Evolutionary conservation across 2,888 invertebrate species (phyloP), one percentile per base, ranked within the genome.

Genomic region (Drosophila emarginata): DNA sequence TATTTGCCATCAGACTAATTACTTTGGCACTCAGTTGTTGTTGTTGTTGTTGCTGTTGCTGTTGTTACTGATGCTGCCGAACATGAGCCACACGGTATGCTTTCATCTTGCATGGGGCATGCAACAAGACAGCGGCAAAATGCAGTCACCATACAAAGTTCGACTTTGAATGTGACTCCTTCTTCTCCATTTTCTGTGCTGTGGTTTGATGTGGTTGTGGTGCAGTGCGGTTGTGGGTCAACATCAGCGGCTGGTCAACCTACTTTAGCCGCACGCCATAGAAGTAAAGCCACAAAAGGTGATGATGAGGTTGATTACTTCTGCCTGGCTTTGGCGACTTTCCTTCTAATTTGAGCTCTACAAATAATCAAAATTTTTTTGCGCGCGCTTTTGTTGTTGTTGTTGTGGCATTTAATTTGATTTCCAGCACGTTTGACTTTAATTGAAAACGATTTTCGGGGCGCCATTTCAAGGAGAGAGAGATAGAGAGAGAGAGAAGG

Each of bases 241-340:
- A 61, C 68, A 26, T n/a, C 52, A n/a, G 37, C 71, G 62, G 64
- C 63, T 66, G 80, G 83, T 73, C 87, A 82, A 80, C 79, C 80
- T 85, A 87, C 80, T 82, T 82, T 71, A 79, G 78, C 80, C 64
- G 82, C 80, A 74, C 81, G 82, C 74, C 67, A 78, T 59, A 32
- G 52, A 58, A 61, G 58, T 57, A 66, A 64, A 63, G 73, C 87
- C 82, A 64, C 82, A 83, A 83, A 83, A 83, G 82, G 82, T 83
- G 82, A 83, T 83, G 82, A 83, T 83, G 87, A 85, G 88, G 82
- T 83, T 83, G 82, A 83, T 83, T 87, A 77, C 86, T 85, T 76
- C 59, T 60, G 57, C 57, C 58, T 28, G 26, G 18, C 64, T 72
- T 80, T 79, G 86, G 82, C 85, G 88, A 83, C 88, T 87, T 83